phyloP scores from a whole-genome alignment of 1,140 invertebrate species.

The Spodoptera litura region DNA sequence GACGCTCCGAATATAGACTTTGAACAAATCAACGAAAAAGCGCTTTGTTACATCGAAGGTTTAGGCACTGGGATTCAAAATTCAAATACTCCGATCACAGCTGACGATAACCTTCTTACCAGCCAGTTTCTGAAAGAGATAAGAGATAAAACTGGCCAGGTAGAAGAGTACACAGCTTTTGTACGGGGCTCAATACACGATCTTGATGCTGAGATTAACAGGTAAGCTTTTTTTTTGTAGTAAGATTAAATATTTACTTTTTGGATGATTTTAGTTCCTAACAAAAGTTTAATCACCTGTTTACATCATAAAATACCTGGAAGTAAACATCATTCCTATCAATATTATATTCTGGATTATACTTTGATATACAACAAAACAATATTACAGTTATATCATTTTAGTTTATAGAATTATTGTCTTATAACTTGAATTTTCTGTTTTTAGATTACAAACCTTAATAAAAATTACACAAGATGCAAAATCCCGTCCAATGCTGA shows the following conservation, averaged over 20 bases:
- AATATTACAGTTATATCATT: no score
- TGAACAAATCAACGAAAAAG: conserved; percentile 61
- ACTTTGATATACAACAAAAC: no score
- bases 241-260: background rate
- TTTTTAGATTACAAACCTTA: conserved; percentile 64
- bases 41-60: conserved; percentile 67
- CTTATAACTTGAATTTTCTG: conserved; percentile 15
- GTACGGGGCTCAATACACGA: conserved; percentile 72
- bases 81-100: conserved; percentile 62
- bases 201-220: conserved; percentile 72
- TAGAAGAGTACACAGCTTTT: conserved; percentile 75
- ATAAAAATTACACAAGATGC: conserved; percentile 69
- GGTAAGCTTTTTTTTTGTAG: conserved; percentile 58
- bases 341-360: no score
- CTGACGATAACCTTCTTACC: conserved; percentile 72
- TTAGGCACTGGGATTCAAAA: conserved; percentile 68
- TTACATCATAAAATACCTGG: no score
- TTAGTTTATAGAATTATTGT: background rate
- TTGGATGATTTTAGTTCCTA: background rate
- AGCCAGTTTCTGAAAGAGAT: conserved; percentile 72
- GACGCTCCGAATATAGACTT: conserved; percentile 46
- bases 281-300: no score
- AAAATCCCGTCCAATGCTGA: conserved; percentile 56
- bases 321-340: no score
- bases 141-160: conserved; percentile 69